These are phyloP conservation scores for Graptemys geographica DNA, from an alignment of 2,797 vertebrate genomes.

Conservation along the genomic window DNA sequence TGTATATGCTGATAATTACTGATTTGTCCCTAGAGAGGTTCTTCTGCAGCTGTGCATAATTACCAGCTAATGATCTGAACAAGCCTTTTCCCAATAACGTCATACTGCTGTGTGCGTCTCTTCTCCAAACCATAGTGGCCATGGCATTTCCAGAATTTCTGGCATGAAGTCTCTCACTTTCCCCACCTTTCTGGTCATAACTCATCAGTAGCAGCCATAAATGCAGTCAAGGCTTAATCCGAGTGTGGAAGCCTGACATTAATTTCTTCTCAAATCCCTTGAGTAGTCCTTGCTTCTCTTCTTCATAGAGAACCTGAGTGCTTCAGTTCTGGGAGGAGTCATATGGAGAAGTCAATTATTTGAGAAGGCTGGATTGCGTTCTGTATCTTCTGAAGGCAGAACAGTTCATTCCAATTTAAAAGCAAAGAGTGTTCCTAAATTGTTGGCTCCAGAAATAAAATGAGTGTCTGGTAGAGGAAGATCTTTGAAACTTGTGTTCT, in stretches of 20 bases:
- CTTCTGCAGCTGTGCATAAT: not conserved
- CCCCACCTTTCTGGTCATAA: not conserved
- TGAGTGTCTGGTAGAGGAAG: constrained; percentile 14
- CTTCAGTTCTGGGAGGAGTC: not conserved
- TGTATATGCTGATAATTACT: not conserved
- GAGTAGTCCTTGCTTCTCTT: constrained; percentile 10
- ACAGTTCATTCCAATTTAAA: not conserved
- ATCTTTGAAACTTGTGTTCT: not conserved
- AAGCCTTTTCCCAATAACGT: not conserved
- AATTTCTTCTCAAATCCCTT: not conserved
- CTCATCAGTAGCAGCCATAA: fast-evolving
- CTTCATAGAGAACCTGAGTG: constrained; percentile 27
- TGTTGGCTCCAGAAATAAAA: constrained; percentile 10
- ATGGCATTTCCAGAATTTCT: not conserved
- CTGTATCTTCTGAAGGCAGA: not conserved
- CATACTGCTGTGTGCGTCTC: not conserved
- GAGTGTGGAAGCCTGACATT: not conserved
- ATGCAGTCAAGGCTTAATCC: not conserved
- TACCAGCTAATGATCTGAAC: not conserved
- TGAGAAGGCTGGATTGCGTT: not conserved
- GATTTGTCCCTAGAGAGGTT: not conserved
- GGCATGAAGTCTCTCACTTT: not conserved
- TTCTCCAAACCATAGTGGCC: not conserved
- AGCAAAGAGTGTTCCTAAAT: not conserved
- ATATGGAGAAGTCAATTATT: not conserved